These are phyloP conservation scores for Lasiurus cinereus DNA, from an alignment of 2,113 vertebrate genomes.

Conservation along the genomic window DNA sequence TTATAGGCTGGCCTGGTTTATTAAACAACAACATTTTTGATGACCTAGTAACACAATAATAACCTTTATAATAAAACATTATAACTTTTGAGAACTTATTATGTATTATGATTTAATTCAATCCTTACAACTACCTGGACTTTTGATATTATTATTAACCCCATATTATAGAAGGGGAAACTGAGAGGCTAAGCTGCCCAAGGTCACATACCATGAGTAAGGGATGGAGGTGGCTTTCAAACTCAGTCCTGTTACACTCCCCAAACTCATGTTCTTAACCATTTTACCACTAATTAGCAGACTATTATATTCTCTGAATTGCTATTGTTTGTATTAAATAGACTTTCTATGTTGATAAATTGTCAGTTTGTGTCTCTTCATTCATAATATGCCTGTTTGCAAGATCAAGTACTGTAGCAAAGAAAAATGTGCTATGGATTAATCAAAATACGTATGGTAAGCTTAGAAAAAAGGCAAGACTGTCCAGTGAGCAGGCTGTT, in stretches of 20 bases:
- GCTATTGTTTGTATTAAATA: neutral
- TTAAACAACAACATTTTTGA: neutral
- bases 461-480: neutral
- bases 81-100: neutral
- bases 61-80: neutral
- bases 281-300: neutral
- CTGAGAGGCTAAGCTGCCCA: neutral
- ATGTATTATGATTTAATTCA: neutral
- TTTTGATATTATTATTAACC: neutral
- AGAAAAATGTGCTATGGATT: neutral
- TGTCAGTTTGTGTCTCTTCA: neutral
- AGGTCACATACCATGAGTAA: neutral
- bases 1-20: neutral
- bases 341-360: neutral
- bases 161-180: neutral
- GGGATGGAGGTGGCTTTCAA: neutral
- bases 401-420: neutral
- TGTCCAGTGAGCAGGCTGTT: too few species aligned
- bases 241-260: neutral
- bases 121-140: neutral
- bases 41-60: neutral
- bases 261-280: neutral
- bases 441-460: neutral
- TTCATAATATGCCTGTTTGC: neutral
- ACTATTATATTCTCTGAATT: neutral